Evolutionary conservation across 2,888 invertebrate species (phyloP).

Genomic region (Pseudococcus viburni): DNA sequence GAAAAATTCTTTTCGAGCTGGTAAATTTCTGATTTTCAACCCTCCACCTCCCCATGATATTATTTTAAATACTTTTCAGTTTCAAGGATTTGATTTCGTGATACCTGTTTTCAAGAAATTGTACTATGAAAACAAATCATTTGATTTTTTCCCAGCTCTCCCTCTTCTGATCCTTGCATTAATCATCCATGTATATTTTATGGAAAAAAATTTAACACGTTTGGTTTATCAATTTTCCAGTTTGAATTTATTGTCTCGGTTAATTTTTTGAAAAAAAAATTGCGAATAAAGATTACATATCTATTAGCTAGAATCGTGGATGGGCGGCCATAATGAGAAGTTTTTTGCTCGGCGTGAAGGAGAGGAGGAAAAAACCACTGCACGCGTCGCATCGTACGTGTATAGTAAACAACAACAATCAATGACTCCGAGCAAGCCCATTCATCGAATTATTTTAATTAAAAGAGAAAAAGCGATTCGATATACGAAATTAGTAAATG

Average conservation of each 20-base stretch:
- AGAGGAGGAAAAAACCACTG: neutral
- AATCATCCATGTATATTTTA: no score
- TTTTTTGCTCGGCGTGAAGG: neutral
- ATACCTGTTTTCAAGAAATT: no score
- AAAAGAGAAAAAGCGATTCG: neutral
- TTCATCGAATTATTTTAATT: constrained; percentile 17
- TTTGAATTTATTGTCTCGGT: neutral
- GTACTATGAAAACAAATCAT: no score
- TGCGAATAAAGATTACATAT: no score
- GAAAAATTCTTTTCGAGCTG: no score
- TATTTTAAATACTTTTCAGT: no score
- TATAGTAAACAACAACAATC: constrained; percentile 13
- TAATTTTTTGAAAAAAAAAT: neutral
- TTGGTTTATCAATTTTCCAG: neutral
- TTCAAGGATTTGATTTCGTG: no score
- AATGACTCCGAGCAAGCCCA: neutral
- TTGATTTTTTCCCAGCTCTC: no score
- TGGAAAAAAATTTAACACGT: neutral
- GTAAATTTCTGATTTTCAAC: no score
- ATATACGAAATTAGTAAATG: constrained; percentile 1
- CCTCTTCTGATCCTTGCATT: no score
- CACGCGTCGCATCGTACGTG: neutral
- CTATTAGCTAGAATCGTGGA: neutral
- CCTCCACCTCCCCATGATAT: no score
- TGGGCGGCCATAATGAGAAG: neutral